Percentiles rank a stretch among this genome's conserved stretches.
phyloP scores from a whole-genome alignment of 64 coral and sea anemone genomes.

The Montipora foliosa region DNA sequence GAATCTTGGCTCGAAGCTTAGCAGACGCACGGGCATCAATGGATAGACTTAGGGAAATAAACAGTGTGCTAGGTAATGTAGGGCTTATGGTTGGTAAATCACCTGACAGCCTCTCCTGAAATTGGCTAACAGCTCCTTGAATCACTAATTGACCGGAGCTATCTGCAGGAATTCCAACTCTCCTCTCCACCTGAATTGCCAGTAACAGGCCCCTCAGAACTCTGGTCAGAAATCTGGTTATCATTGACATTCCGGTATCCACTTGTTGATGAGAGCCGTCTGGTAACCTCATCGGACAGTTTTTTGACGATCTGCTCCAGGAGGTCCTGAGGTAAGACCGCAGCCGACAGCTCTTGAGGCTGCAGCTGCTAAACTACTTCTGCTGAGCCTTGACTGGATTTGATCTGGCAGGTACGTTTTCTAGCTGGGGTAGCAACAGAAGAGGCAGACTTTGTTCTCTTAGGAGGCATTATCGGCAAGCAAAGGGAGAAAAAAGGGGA shows the following conservation, averaged over 20 bases:
- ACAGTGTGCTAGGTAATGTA: conserved; percentile 7
- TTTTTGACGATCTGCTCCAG: not conserved
- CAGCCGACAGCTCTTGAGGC: not conserved
- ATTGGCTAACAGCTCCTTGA: conserved; percentile 5
- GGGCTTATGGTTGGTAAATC: not conserved
- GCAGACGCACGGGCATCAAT: conserved; percentile 37
- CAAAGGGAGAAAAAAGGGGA: not conserved
- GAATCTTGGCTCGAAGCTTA: conserved; percentile 46
- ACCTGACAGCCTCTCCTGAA: conserved; percentile 22
- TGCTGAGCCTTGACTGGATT: conserved; percentile 3
- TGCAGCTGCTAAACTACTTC: not conserved
- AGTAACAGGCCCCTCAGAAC: not conserved
- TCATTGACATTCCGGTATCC: not conserved
- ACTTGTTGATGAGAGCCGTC: not conserved
- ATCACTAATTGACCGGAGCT: not conserved
- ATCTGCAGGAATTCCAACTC: not conserved
- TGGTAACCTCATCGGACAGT: not conserved
- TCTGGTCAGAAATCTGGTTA: not conserved
- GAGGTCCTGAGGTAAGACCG: not conserved
- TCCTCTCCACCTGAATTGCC: too few species aligned
- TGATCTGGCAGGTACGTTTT: not conserved
- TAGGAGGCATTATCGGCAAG: conserved; percentile 12
- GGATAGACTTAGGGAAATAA: conserved; percentile 18
- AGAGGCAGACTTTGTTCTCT: not conserved
- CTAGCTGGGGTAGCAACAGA: conserved; percentile 9